A percentile compares a stretch with the other conserved stretches of the same genome.
Conservation (phyloP, 2,113 vertebrate genomes). For the Tonatia bakeri region DNA sequence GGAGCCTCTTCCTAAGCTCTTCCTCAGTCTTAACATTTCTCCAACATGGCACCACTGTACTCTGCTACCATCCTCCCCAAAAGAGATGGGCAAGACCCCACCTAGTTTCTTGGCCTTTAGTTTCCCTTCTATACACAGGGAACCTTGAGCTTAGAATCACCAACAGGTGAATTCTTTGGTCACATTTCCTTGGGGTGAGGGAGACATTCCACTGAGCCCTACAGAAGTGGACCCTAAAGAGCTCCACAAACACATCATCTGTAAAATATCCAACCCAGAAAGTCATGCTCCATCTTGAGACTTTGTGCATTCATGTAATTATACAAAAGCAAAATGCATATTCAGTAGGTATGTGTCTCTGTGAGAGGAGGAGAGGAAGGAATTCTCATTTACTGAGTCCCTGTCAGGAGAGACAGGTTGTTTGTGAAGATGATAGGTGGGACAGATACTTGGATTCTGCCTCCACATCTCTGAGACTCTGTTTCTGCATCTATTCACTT, state of each 20-base stretch:
- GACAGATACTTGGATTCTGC: background rate
- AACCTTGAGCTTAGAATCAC: no score
- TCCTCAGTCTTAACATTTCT: background rate
- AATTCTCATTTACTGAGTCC: background rate
- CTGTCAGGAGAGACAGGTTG: background rate
- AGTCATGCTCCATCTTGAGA: background rate
- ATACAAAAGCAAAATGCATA: background rate
- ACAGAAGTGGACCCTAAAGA: background rate
- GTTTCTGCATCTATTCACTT: background rate
- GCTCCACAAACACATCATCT: background rate
- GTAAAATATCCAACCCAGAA: background rate
- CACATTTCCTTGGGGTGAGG: background rate
- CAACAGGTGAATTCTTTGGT: background rate
- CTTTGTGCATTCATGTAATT: background rate
- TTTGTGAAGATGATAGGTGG: background rate
- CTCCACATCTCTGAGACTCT: background rate
- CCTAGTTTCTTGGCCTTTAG: background rate
- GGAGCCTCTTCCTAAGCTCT: background rate
- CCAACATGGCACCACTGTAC: accelerated
- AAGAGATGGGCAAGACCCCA: background rate
- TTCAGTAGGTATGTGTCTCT: background rate
- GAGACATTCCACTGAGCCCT: no score
- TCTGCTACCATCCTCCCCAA: accelerated
- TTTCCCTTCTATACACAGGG: background rate
- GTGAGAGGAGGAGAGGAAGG: background rate